Percentiles rank a stretch among this genome's conserved stretches.
Evolutionary conservation across 2,888 invertebrate species (phyloP).

Genomic region (Cerastis rubricosa): DNA sequence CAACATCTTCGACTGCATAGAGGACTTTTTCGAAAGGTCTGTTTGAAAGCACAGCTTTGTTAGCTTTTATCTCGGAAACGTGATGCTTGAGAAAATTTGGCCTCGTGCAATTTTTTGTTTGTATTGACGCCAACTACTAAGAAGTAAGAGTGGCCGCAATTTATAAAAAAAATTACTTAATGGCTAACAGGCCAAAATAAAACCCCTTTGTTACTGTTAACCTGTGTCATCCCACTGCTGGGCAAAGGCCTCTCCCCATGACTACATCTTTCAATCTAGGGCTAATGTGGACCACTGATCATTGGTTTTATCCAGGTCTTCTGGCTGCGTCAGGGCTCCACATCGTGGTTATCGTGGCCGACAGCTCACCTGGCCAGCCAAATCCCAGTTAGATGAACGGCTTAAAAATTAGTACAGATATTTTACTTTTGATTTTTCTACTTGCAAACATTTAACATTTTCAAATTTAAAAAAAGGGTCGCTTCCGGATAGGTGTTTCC

Average conservation of each 20-base stretch:
- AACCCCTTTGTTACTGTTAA: not conserved
- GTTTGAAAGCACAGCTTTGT: not conserved
- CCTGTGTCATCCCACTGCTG: not conserved
- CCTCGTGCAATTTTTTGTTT: not conserved
- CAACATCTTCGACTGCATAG: too few species aligned
- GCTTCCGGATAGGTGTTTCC: not conserved
- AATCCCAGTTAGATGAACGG: not conserved
- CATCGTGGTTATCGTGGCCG: too few species aligned
- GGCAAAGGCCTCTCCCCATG: not conserved
- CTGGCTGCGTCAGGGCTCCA: not conserved
- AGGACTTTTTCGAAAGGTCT: not conserved
- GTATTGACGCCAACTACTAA: not conserved
- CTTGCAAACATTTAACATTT: not conserved
- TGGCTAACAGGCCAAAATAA: not conserved
- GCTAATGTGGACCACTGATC: not conserved
- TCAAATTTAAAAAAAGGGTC: not conserved
- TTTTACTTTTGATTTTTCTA: not conserved
- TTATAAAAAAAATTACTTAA: not conserved
- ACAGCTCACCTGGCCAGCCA: not conserved
- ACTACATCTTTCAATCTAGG: not conserved
- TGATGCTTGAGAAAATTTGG: not conserved
- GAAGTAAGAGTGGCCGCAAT: not conserved
- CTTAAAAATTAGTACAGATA: not conserved
- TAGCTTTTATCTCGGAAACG: not conserved
- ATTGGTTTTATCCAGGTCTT: not conserved